Percentiles rank a stretch among this genome's conserved stretches.
phyloP scores from a whole-genome alignment of 2,888 invertebrate genomes.

The Tortricodes alternella region DNA sequence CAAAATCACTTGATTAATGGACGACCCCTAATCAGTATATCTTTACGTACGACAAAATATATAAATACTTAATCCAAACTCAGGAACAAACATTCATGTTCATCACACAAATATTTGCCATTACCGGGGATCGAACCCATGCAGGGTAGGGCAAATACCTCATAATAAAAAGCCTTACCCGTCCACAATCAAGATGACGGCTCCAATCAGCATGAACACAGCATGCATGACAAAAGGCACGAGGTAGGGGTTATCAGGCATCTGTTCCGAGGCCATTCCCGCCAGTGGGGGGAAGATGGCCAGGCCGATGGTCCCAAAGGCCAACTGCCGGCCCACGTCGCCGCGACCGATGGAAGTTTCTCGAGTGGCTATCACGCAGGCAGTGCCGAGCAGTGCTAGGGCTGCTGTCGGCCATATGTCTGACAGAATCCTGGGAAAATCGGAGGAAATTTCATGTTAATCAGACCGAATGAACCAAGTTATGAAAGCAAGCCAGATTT shows the following conservation, averaged over 20 bases:
- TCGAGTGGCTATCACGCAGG: slow-evolving; percentile 91
- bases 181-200: slow-evolving; percentile 82
- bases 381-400: slow-evolving; percentile 87
- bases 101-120: no score
- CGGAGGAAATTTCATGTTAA: neutral
- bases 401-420: slow-evolving; percentile 90
- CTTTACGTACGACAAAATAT: no score
- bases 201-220: slow-evolving; percentile 78
- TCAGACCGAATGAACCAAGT: neutral
- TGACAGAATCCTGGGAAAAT: slow-evolving; percentile 81
- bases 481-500: no score
- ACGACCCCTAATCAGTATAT: no score
- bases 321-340: slow-evolving; percentile 90
- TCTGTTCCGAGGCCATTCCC: slow-evolving; percentile 62
- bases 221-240: slow-evolving; percentile 84
- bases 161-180: slow-evolving; percentile 56
- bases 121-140: no score
- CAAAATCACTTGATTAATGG: no score
- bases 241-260: slow-evolving; percentile 72
- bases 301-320: slow-evolving; percentile 88
- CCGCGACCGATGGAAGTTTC: slow-evolving; percentile 91
- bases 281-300: slow-evolving; percentile 86
- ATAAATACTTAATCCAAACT: no score
- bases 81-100: no score
- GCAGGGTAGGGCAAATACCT: no score